These are phyloP conservation scores for Paraescarpia echinospica DNA, from an alignment of 1,140 invertebrate genomes.

Conservation along the genomic window DNA sequence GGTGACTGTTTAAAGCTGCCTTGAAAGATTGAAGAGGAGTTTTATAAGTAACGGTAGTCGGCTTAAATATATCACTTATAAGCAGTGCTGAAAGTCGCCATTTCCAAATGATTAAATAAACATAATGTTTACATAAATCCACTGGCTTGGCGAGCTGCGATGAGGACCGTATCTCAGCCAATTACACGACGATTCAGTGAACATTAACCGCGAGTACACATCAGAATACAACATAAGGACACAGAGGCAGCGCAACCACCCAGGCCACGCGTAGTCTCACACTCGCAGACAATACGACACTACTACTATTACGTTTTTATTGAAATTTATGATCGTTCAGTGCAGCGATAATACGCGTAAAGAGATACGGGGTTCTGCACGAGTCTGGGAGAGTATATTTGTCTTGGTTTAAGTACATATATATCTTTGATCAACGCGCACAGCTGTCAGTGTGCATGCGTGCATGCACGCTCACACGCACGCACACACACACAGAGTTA, in stretches of 20 bases:
- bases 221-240: too few relatives aligned
- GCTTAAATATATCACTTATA: too few relatives aligned
- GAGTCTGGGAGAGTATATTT: not conserved
- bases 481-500: not conserved
- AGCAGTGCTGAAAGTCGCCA: too few relatives aligned
- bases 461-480: not conserved
- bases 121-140: too few relatives aligned
- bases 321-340: not conserved
- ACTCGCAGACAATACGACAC: not conserved
- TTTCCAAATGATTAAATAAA: too few relatives aligned
- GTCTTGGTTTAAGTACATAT: not conserved
- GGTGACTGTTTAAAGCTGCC: too few relatives aligned
- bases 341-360: not conserved
- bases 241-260: not conserved
- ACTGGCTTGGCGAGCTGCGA: too few relatives aligned
- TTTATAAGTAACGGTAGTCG: too few relatives aligned
- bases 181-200: too few relatives aligned
- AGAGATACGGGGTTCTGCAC: not conserved
- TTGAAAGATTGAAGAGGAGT: too few relatives aligned
- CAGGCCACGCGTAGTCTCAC: not conserved
- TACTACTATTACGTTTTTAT: not conserved
- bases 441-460: not conserved
- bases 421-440: not conserved
- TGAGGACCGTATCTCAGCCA: too few relatives aligned
- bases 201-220: too few relatives aligned